Percentiles rank a stretch among this genome's conserved stretches.
These are phyloP conservation scores for Myiothlypis coronata DNA, from an alignment of 2,797 vertebrate species.

Conservation along the genomic window DNA sequence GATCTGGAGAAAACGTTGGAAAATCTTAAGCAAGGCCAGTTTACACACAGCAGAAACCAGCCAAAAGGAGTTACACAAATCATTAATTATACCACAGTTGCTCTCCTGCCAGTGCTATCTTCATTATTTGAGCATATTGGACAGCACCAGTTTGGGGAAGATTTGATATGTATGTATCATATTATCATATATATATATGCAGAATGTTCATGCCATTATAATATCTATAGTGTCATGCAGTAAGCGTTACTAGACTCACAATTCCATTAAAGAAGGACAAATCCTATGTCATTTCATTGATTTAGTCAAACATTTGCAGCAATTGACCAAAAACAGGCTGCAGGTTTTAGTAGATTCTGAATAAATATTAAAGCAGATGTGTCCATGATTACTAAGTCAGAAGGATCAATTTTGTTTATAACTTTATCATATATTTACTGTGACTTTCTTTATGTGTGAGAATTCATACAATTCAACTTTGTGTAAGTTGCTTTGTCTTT, in stretches of 20 bases:
- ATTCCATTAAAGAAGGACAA: background rate
- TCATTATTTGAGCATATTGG: conserved; percentile 94
- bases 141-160: conserved; percentile 92
- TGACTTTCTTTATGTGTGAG: background rate
- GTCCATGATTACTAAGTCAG: background rate
- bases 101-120: conserved; percentile 88
- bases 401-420: background rate
- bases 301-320: background rate
- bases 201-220: background rate
- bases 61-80: conserved; percentile 91
- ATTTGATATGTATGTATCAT: conserved; percentile 86
- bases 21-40: conserved; percentile 92
- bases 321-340: background rate
- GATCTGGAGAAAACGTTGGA: conserved; percentile 92
- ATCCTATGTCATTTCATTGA: background rate
- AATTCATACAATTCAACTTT: background rate
- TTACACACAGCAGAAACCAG: conserved; percentile 88
- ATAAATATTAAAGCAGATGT: background rate
- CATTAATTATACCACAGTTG: conserved; percentile 95
- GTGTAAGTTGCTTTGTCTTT: background rate
- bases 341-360: background rate
- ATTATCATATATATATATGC: background rate
- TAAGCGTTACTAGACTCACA: background rate
- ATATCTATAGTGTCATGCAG: background rate
- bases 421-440: background rate